Percentiles rank a stretch among this genome's conserved stretches.
Evolutionary conservation across 2,888 invertebrate genomes (phyloP).

Genomic region (Lymantria monacha): DNA sequence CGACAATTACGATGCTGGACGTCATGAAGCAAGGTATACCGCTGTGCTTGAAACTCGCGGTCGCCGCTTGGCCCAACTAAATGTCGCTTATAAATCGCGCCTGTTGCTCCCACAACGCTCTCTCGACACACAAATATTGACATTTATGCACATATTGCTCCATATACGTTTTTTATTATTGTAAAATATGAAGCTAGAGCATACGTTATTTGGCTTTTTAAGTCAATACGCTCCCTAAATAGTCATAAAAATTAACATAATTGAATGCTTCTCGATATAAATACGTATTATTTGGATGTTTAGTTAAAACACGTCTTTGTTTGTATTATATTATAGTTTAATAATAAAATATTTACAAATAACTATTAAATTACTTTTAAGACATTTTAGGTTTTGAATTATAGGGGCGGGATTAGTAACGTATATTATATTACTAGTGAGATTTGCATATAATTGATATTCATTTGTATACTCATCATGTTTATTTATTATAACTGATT

Average conservation of each 20-base stretch:
- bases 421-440: no score
- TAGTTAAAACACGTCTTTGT: constrained; percentile 58
- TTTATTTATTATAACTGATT: no score
- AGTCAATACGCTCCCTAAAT: constrained; percentile 65
- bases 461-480: no score
- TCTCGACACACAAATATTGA: constrained; percentile 68
- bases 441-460: no score
- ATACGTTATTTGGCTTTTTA: constrained; percentile 55
- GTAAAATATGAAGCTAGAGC: constrained; percentile 78
- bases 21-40: constrained; percentile 69
- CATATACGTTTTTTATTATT: constrained; percentile 77
- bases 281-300: constrained; percentile 66
- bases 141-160: constrained; percentile 82
- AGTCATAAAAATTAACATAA: constrained; percentile 77
- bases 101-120: constrained; percentile 41
- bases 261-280: constrained; percentile 68
- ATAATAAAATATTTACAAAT: no score
- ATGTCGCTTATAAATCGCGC: constrained; percentile 64
- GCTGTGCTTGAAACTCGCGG: constrained; percentile 62
- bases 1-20: constrained; percentile 78
- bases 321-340: constrained; percentile 36
- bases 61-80: constrained; percentile 54
- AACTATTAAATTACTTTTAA: no score
- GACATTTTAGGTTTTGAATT: no score
- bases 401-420: no score